Percentiles rank a stretch among this genome's conserved stretches.
These are phyloP conservation scores for Meliscaeva auricollis DNA, from an alignment of 2,888 invertebrate species.

Conservation along the genomic window DNA sequence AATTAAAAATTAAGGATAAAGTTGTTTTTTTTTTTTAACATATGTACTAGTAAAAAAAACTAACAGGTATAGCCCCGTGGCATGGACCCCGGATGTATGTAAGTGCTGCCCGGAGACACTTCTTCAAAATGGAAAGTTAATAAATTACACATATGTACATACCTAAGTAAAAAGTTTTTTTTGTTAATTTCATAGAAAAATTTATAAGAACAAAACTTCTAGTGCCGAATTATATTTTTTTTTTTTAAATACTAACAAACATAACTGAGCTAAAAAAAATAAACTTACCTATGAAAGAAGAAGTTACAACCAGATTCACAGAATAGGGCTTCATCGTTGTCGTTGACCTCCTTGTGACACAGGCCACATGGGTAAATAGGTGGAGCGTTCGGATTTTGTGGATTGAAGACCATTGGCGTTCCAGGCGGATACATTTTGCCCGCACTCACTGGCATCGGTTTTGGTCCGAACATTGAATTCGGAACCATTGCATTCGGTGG, in stretches of 20 bases:
- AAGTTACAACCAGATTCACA: conserved; percentile 99
- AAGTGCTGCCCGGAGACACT: too few relatives aligned
- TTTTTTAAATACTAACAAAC: background rate
- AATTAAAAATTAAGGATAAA: too few relatives aligned
- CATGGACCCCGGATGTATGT: too few relatives aligned
- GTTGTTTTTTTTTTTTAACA: too few relatives aligned
- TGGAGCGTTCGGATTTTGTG: conserved; percentile 98
- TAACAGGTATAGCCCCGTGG: too few relatives aligned
- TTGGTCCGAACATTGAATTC: conserved; percentile 86
- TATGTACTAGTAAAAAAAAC: too few relatives aligned
- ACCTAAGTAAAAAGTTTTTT: too few relatives aligned
- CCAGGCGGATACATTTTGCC: conserved; percentile 96
- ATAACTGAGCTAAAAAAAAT: background rate
- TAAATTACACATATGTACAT: too few relatives aligned
- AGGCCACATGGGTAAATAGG: conserved; percentile 99
- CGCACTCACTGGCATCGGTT: conserved; percentile 96
- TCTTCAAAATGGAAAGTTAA: too few relatives aligned
- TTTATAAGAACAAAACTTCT: too few relatives aligned
- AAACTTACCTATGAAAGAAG: conserved; percentile 97
- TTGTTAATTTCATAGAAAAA: too few relatives aligned
- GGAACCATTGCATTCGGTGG: conserved; percentile 78
- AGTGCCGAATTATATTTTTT: too few relatives aligned
- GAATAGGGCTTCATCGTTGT: conserved; percentile 98
- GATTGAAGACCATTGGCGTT: conserved; percentile 98
- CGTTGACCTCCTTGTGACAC: conserved; percentile 99